Evolutionary conservation across 37 sponge, comb jelly and placozoan species (phyloP).

Genomic region (Mnemiopsis leidyi): DNA sequence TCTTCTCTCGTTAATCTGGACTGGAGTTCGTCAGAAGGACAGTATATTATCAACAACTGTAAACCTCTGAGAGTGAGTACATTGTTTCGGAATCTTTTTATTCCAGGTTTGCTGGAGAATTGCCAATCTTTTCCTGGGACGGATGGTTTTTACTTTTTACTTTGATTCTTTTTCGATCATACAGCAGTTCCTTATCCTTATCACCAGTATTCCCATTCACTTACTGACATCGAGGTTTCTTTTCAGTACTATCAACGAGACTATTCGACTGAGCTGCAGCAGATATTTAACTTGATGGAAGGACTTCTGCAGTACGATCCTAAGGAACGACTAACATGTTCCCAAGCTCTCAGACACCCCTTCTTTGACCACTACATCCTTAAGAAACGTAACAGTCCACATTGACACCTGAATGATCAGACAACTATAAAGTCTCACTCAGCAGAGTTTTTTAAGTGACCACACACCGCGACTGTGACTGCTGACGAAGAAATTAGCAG

Average conservation of each 20-base stretch:
- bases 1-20: constrained; percentile 54
- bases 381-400: neutral
- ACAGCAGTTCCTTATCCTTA: no score
- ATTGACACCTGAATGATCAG: neutral
- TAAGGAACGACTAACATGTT: constrained; percentile 31
- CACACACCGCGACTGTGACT: no score
- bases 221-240: no score
- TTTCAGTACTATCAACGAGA: neutral
- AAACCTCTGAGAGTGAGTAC: constrained; percentile 62
- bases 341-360: constrained; percentile 63
- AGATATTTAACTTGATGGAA: constrained; percentile 62
- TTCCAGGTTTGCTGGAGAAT: no score
- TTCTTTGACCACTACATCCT: constrained; percentile 58
- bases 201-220: no score
- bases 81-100: no score
- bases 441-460: no score
- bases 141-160: no score
- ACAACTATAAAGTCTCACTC: no score
- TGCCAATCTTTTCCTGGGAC: no score
- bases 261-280: constrained; percentile 3
- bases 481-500: no score
- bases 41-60: neutral
- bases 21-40: constrained; percentile 46
- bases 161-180: no score
- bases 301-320: constrained; percentile 61